Evolutionary conservation across 2,113 vertebrate species (phyloP).

Genomic region (Campylorhamphus procurvoides): DNA sequence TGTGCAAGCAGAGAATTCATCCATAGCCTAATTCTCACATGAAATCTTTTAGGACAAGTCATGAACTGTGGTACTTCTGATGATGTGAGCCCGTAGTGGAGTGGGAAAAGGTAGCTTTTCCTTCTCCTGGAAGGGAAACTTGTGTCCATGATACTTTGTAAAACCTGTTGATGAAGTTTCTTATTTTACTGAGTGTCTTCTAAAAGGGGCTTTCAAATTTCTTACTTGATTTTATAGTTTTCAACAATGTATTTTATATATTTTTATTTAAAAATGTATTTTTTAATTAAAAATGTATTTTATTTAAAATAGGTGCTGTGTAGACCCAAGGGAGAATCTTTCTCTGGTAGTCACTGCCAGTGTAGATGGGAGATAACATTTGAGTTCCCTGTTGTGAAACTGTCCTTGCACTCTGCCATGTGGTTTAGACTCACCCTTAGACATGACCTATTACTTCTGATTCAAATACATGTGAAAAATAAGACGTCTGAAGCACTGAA

Average conservation of each 20-base stretch:
- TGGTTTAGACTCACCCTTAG: background rate
- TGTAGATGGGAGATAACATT: background rate
- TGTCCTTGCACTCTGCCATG: background rate
- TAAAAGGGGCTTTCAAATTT: background rate
- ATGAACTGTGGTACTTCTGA: background rate
- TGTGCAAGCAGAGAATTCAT: background rate
- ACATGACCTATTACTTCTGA: background rate
- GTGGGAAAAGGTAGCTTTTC: background rate
- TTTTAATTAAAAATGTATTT: too few species aligned
- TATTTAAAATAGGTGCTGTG: background rate
- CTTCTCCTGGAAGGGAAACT: background rate
- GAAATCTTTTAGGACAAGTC: background rate
- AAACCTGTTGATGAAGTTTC: background rate
- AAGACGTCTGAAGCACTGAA: background rate
- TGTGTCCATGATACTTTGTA: background rate
- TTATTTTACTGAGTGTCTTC: background rate
- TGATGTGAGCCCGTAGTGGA: rapidly evolving
- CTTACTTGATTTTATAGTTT: background rate
- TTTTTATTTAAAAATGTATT: too few species aligned
- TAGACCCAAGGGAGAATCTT: background rate
- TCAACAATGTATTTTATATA: background rate
- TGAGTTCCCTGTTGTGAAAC: background rate
- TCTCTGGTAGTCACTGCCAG: background rate
- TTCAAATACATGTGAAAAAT: background rate
- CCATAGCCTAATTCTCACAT: background rate